Percentiles rank a stretch among this genome's conserved stretches.
Conservation (phyloP, 2,888 invertebrate genomes). For the Flexamia atlantica region DNA sequence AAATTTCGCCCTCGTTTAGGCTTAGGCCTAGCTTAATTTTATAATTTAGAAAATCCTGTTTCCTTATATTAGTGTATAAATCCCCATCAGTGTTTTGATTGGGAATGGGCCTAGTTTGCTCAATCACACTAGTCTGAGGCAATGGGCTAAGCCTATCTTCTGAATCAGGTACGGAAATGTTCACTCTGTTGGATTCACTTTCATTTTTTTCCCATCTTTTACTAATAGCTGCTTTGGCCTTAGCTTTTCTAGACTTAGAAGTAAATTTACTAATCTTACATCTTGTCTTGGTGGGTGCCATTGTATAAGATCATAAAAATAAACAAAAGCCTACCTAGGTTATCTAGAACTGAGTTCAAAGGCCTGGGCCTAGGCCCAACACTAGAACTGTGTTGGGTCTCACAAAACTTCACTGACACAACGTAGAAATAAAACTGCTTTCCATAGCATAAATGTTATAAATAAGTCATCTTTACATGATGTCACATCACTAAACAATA, state of each 20-base stretch:
- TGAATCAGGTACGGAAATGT: too few species aligned
- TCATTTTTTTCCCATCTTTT: not conserved
- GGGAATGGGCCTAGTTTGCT: too few species aligned
- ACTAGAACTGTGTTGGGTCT: not conserved
- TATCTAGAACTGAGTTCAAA: too few species aligned
- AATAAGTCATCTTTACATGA: not conserved
- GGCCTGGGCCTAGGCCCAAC: not conserved
- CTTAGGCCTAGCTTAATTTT: too few species aligned
- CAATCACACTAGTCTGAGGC: too few species aligned
- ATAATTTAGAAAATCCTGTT: too few species aligned
- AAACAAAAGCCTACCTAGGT: too few species aligned
- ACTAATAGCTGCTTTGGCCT: constrained; percentile 6
- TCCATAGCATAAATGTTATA: not conserved
- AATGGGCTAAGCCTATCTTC: too few species aligned
- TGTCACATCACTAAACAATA: constrained; percentile 4
- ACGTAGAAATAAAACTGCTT: not conserved
- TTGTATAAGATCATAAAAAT: too few species aligned
- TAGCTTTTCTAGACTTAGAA: constrained; percentile 4
- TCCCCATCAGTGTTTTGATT: too few species aligned
- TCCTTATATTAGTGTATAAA: too few species aligned
- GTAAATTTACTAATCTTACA: constrained; percentile 3
- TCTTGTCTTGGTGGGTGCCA: not conserved
- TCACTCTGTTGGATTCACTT: not conserved
- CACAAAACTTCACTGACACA: not conserved
- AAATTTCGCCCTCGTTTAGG: too few species aligned